These are phyloP conservation scores for Encarsia formosa DNA, from an alignment of 2,888 invertebrate species.

Conservation along the genomic window DNA sequence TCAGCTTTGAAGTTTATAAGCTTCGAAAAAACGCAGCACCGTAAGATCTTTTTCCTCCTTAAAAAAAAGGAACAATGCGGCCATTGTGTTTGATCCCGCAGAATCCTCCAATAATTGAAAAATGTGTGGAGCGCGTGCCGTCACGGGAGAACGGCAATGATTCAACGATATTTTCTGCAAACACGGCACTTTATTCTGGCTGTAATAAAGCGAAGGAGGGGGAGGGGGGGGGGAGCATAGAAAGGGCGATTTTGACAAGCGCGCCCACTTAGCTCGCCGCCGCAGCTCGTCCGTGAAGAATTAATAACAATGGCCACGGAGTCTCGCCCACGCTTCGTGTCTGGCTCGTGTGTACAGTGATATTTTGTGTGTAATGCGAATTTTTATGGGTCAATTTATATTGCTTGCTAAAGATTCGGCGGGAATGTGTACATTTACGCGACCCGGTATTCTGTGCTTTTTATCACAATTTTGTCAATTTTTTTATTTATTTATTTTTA, in stretches of 20 bases:
- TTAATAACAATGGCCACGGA: constrained; percentile 41
- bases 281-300: constrained; percentile 35
- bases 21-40: too few species aligned
- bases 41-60: too few species aligned
- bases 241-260: constrained; percentile 38
- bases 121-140: constrained; percentile 29
- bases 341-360: too few species aligned
- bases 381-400: too few species aligned
- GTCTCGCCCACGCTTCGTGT: constrained; percentile 9
- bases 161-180: constrained; percentile 44
- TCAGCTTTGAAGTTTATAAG: too few species aligned
- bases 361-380: too few species aligned
- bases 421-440: too few species aligned
- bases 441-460: too few species aligned
- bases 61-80: constrained; percentile 12
- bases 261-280: constrained; percentile 36
- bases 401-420: too few species aligned
- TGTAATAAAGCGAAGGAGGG: constrained; percentile 18
- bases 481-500: too few species aligned
- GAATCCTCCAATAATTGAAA: constrained; percentile 35
- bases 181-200: constrained; percentile 36
- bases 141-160: constrained; percentile 36
- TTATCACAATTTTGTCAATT: too few species aligned
- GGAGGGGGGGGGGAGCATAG: neutral
- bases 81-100: too few species aligned